A percentile compares a stretch with the other conserved stretches of the same genome.
phyloP scores from a whole-genome alignment of 2,888 invertebrate species.

The Eudemis profundana region DNA sequence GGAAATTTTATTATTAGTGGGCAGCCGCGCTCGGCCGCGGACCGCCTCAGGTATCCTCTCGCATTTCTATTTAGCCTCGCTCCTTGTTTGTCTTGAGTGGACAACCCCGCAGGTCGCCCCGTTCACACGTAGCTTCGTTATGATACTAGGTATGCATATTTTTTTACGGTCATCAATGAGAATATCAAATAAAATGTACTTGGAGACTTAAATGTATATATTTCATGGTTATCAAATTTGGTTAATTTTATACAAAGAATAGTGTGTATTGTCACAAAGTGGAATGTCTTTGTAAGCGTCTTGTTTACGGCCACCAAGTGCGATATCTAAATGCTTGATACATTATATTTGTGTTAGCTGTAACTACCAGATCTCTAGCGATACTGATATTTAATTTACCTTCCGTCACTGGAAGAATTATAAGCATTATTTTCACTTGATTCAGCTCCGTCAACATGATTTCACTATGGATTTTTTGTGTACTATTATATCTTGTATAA shows the following conservation, averaged over 20 bases:
- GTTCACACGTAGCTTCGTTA: constrained; percentile 83
- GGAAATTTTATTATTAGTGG: constrained; percentile 75
- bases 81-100: constrained; percentile 66
- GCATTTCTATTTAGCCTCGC: constrained; percentile 76
- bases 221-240: constrained; percentile 81
- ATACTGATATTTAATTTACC: constrained; percentile 69
- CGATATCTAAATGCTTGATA: constrained; percentile 61
- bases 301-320: constrained; percentile 62
- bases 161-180: constrained; percentile 79
- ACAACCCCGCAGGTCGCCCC: constrained; percentile 71
- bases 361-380: constrained; percentile 70
- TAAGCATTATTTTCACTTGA: constrained; percentile 69
- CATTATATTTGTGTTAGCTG: constrained; percentile 62
- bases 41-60: constrained; percentile 57
- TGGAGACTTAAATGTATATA: constrained; percentile 82
- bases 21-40: constrained; percentile 52
- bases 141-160: constrained; percentile 85
- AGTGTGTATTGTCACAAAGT: constrained; percentile 78
- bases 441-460: constrained; percentile 66
- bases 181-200: constrained; percentile 76
- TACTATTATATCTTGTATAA: constrained; percentile 82
- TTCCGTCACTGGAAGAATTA: constrained; percentile 66
- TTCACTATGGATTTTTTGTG: constrained; percentile 78
- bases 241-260: constrained; percentile 83
- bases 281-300: constrained; percentile 70